Percentiles rank a stretch among this genome's conserved stretches.
These are phyloP conservation scores for Platysternon megacephalum DNA, from an alignment of 2,113 vertebrate species.

Conservation along the genomic window DNA sequence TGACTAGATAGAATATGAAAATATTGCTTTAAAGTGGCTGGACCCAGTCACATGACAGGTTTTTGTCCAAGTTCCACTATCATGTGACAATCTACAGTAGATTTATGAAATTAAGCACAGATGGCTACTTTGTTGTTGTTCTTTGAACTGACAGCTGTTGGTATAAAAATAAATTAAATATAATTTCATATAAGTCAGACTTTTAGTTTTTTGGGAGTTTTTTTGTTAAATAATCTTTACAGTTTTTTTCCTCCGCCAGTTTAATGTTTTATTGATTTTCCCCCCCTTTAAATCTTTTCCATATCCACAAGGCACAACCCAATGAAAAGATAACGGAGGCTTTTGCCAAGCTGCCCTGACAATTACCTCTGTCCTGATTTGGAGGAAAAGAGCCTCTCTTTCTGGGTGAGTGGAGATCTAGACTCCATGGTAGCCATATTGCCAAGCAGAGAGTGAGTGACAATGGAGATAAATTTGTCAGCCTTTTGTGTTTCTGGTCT, in stretches of 20 bases:
- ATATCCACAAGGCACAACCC: constrained; percentile 21
- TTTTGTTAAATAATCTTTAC: constrained; percentile 78
- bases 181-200: constrained; percentile 86
- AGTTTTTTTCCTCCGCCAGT: constrained; percentile 39
- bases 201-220: constrained; percentile 56
- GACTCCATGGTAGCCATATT: neutral
- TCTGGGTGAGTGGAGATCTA: neutral
- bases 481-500: neutral
- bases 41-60: constrained; percentile 76
- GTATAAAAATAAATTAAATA: constrained; percentile 89
- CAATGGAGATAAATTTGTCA: neutral
- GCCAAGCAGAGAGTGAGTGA: rapidly evolving
- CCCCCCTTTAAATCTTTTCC: constrained; percentile 64
- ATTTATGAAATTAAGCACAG: constrained; percentile 86
- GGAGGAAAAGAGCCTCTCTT: neutral
- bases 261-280: constrained; percentile 59
- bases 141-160: constrained; percentile 89
- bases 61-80: constrained; percentile 77
- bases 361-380: constrained; percentile 18
- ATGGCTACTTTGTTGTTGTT: constrained; percentile 88
- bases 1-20: constrained; percentile 49
- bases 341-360: neutral
- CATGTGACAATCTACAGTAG: constrained; percentile 82
- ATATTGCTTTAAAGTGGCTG: constrained; percentile 60
- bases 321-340: neutral